Evolutionary conservation across 2,888 invertebrate species (phyloP), one percentile per base, ranked within the genome.

Genomic region (Acronicta psi): DNA sequence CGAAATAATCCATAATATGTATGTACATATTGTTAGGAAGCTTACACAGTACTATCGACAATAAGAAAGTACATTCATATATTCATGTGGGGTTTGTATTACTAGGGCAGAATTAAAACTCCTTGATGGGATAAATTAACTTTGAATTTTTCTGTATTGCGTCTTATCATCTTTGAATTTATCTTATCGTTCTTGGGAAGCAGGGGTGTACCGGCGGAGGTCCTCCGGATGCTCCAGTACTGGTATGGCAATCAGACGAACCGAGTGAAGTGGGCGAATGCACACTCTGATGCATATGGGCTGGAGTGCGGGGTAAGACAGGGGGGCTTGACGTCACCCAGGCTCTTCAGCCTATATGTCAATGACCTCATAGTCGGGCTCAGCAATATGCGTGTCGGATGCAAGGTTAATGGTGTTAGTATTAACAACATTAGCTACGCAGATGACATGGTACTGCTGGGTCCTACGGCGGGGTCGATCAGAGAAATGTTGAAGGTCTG

Each of bases 1-100:
- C 31, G 46, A 52, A 66, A 59, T 59, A 47, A 41, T 50, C 31
- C 16, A 46, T 45, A 14, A 10, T n/a, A 6, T 31, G n/a, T 31
- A 25, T 13, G 14, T 36, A 23, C 10, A 13, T 38, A 13, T 38
- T n/a, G 36, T 31, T n/a, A 5, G 7, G 18, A 65, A 42, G 6
- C 16, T 14, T 50, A 38, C 1, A 38, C 1, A 17, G 14, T 44
- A 14, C 2, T 29, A 8, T 38, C 2, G n/a, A n/a, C 17, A 9
- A 10, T 23, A 25, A 9, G n/a, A 31, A 31, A 14, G 23, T 14
- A 7, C 1, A 14, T 14, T 3, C 10, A 4, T 23, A 10, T n/a
- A 41, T 41, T 23, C 5, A 20, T n/a, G n/a, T n/a, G n/a, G n/a
- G n/a, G n/a, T n/a, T n/a, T n/a, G n/a, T n/a, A n/a, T n/a, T n/a